Evolutionary conservation across 1,140 invertebrate species (phyloP), one percentile per base, ranked within the genome.

Genomic region (Drosophila ficusphila): DNA sequence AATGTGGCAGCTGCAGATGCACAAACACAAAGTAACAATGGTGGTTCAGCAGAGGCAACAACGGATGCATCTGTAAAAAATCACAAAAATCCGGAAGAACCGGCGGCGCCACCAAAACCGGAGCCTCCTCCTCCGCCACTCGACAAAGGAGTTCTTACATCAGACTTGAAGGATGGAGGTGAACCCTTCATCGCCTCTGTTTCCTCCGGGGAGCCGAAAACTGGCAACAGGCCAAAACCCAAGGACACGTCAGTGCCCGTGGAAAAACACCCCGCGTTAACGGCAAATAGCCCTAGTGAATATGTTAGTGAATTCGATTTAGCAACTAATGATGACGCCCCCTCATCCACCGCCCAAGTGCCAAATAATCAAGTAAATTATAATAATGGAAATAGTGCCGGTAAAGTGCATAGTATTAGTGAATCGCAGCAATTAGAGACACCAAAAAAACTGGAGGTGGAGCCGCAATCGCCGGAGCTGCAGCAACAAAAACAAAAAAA

Each of bases 351-450:
- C 44, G 64, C 60, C 54, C 62, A 76, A 76, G 81, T 86, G 81
- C 81, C 81, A 86, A 86, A 86, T 65, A 88, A 76, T 77, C 58
- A 81, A 64, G 88, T 86, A 42, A 85, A 79, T 61, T 47, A 65
- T 46, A 57, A 62, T 46, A 36, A 46, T 49, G 25, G 46, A 36
- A 34, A 46, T 42, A 77, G n/a, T 64, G 58, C 18, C 34, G 47
- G 21, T 0, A 21, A 51, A 39, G 46, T 70, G 70, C 39, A 56
- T 58, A 51, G 41, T 42, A 51, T 68, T 52, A 79, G 72, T 58
- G 60, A 68, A 79, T 34, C 51, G 38, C 49, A 81, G 38, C 64
- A 61, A 47, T 44, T 53, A 75, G 54, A 58, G 27, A 38, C 56
- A 53, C 60, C 65, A 51, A 34, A 76, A 11, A 29, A 31, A 29